Conservation (phyloP, 2,797 vertebrate genomes). For the Characodon lateralis region DNA sequence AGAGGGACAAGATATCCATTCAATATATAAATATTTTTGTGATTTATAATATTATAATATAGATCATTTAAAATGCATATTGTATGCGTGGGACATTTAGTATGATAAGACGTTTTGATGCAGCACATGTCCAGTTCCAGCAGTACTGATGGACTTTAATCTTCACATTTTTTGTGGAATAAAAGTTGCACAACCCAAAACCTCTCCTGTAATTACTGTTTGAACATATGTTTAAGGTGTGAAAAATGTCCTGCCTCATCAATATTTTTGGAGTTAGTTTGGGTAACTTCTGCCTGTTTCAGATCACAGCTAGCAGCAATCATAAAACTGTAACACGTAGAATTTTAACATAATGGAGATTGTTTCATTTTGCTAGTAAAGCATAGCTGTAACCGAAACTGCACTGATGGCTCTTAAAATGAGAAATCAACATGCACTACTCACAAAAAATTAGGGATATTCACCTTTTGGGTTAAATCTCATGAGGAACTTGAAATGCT, state of each 20-base stretch:
- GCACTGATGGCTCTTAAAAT: neutral
- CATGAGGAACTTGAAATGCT: too few relatives aligned
- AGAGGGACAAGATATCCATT: slow-evolving; percentile 71
- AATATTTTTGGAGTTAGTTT: neutral
- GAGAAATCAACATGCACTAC: neutral
- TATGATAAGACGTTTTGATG: slow-evolving; percentile 56
- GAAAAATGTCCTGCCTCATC: neutral
- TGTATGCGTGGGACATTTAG: slow-evolving; percentile 69
- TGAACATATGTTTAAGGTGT: slow-evolving; percentile 5
- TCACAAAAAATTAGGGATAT: too few relatives aligned
- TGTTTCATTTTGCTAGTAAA: neutral
- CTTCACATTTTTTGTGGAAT: slow-evolving; percentile 72
- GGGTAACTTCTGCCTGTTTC: neutral
- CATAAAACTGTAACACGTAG: neutral
- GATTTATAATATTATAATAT: slow-evolving; percentile 68
- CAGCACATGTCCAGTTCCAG: slow-evolving; percentile 54
- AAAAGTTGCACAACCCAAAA: slow-evolving; percentile 72
- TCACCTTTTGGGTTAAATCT: too few relatives aligned
- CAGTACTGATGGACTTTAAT: slow-evolving; percentile 63
- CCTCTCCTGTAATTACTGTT: slow-evolving; percentile 32
- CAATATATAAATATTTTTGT: slow-evolving; percentile 66
- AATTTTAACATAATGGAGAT: neutral
- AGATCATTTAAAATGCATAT: slow-evolving; percentile 61
- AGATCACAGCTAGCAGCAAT: neutral
- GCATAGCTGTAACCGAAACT: too few relatives aligned